Conservation (phyloP, 1,140 invertebrate species). For the Rhagoletis zephyria region DNA sequence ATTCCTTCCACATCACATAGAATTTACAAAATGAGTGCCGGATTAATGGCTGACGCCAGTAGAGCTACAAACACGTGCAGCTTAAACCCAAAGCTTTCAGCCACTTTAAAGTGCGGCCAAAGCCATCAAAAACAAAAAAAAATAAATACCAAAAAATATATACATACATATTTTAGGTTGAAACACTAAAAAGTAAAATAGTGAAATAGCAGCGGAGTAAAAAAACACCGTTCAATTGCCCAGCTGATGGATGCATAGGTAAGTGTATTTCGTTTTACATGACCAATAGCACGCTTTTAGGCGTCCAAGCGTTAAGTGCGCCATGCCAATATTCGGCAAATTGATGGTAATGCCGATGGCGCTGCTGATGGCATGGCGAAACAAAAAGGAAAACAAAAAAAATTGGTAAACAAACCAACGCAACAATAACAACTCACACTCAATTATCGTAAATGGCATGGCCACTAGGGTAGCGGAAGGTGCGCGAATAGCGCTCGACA, state of each 20-base stretch:
- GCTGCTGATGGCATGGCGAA: neutral
- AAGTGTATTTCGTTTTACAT: conserved; percentile 24
- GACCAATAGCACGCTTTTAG: conserved; percentile 28
- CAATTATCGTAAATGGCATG: conserved; percentile 18
- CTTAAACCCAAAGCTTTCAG: no score
- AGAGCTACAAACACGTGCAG: no score
- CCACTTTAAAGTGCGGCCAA: neutral
- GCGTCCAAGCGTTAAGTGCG: conserved; percentile 7
- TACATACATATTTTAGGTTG: no score
- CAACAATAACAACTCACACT: conserved; percentile 15
- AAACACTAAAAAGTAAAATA: no score
- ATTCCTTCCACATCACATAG: neutral
- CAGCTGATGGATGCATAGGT: neutral
- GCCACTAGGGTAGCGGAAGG: neutral
- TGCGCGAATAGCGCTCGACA: neutral
- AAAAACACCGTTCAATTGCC: neutral
- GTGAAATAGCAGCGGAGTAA: neutral
- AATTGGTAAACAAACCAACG: neutral
- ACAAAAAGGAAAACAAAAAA: neutral
- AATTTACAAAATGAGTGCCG: neutral
- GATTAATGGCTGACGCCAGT: neutral
- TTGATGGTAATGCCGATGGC: conserved; percentile 7
- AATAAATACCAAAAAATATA: neutral
- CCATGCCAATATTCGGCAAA: neutral
- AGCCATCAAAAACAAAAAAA: neutral